Base-by-base conservation (phyloP, 2,113 vertebrate species). In the Eubucco bourcierii region DNA sequence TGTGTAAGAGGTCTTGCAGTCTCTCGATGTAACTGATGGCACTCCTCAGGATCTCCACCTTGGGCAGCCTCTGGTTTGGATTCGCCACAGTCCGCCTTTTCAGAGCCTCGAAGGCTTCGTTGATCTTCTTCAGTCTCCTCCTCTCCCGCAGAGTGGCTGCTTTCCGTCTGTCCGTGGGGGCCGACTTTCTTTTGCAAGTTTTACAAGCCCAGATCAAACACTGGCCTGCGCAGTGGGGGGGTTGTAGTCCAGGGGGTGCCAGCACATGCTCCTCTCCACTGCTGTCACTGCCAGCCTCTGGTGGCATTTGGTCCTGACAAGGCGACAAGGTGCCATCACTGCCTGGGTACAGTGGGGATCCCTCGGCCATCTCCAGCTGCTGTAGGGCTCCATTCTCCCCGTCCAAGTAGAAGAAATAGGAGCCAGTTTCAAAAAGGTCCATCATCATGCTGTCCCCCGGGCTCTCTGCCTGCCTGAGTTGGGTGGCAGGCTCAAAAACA, bases 191-290 rank as follows among this genome's bases (percentile, higher is more conserved):
- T 97, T 99, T 99, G 96, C 99, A 99, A 33, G 98, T 98, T 95
- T 99, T 99, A 84, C 99, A 99, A 96, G 99, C 99, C 99, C 99
- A 99, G 95, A 99, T 98, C 90, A 99, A 98, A 88, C 99, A 99
- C 80, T 99, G 99, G 58, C 99, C 99, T 1, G 99, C 98, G 90
- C 99, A 99, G 96, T 99, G 99, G 59, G 98, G 96, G 31, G 98
- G 90, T 19, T 98, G 98, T 8, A 99, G 98, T 60, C 98, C 98
- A 10, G 98, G 98, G n/a, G 99, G 99, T 5, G 98, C 99, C 21
- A 98, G 97, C 82, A 99, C 99, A 68, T 99, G 99, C 82, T 99
- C 99, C 94, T 99, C 99, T 47, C 98, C 98, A 29, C 98, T 98
- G 97, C 99, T 99, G 96, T 99, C 98, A 39, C 98, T 98, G n/a